Base-by-base conservation (phyloP, 2,888 invertebrate genomes). In the Spilosoma lubricipeda region DNA sequence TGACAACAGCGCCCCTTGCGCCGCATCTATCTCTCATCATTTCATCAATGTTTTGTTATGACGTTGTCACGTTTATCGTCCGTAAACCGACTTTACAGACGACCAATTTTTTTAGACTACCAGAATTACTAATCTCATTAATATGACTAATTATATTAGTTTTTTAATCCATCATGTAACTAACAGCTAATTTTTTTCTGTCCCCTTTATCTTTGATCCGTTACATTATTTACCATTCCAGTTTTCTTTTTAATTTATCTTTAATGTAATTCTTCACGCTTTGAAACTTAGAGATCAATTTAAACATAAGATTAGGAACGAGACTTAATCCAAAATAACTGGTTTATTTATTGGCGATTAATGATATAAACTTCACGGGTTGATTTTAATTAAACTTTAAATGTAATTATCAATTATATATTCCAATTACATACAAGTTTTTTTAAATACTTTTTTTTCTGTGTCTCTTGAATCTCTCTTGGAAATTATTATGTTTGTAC, bases 301-400 rank as follows among this genome's bases (percentile, higher is more conserved):
- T 80, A 78, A 77, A 70, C 80, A 82, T 78, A 67, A 64, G 77
- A 78, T 65, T 33, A 74, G 18, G 18, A 15, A 63, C 63, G 63
- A 59, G 59, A 80, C 75, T 75, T 72, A 78, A 75, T 77, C 74
- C 63, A 63, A 70, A 68, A 72, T 64, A 74, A 81, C 79, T 75
- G 70, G 77, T 77, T 81, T 75, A 59, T 65, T 75, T 63, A 63
- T 63, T 78, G 72, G 70, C 79, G 73, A 79, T 83, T 83, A 83
- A 83, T 85, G 77, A 71, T 77, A 83, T 83, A 76, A 74, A 75
- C 45, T 75, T 75, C 77, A 74, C 76, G 73, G 80, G 70, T 76
- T 75, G 65, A 67, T 56, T 67, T 9, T 64, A 42, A 79, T 83
- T 78, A 78, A 75, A 67, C 63, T 64, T 74, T 75, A 71, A 81